A percentile compares a stretch with the other conserved stretches of the same genome.
phyloP scores from a whole-genome alignment of 2,888 invertebrate species.

The Phyllotreta cruciferae region DNA sequence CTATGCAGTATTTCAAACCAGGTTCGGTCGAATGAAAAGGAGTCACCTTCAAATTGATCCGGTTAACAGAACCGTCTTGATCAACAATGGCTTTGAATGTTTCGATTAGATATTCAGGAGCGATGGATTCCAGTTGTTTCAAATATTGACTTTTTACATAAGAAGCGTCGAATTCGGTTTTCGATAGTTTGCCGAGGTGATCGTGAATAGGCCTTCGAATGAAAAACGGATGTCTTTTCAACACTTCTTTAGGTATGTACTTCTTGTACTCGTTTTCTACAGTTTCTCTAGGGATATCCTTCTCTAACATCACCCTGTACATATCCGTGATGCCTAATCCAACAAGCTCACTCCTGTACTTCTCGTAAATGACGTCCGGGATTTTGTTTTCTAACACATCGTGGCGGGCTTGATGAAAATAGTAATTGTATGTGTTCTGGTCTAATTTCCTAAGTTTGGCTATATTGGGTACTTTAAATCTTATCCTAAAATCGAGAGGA shows the following conservation, averaged over 20 bases:
- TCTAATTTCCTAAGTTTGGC: slow-evolving; percentile 72
- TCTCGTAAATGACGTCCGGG: slow-evolving; percentile 79
- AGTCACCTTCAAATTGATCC: slow-evolving; percentile 69
- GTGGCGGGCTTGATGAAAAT: slow-evolving; percentile 82
- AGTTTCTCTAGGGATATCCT: slow-evolving; percentile 69
- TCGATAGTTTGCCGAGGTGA: slow-evolving; percentile 66
- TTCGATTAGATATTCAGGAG: slow-evolving; percentile 83
- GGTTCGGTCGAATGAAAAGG: slow-evolving; percentile 71
- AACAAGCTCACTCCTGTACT: slow-evolving; percentile 77
- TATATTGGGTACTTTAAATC: slow-evolving; percentile 77
- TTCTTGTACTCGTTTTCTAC: slow-evolving; percentile 82
- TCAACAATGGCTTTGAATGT: slow-evolving; percentile 74
- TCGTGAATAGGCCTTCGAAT: slow-evolving; percentile 78
- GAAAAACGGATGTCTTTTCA: slow-evolving; percentile 77
- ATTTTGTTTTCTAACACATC: slow-evolving; percentile 84
- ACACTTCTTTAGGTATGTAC: slow-evolving; percentile 81
- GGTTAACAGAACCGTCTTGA: slow-evolving; percentile 73
- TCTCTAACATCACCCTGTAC: slow-evolving; percentile 83
- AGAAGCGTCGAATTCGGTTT: slow-evolving; percentile 69
- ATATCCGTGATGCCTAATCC: slow-evolving; percentile 89
- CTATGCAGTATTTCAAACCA: slow-evolving; percentile 71
- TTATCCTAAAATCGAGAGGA: slow-evolving; percentile 74
- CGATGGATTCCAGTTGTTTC: slow-evolving; percentile 79
- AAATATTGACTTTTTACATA: slow-evolving; percentile 82
- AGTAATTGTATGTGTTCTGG: slow-evolving; percentile 80